Evolutionary conservation across 2,113 vertebrate species (phyloP), one percentile per base, ranked within the genome.

Genomic region (Zapornia atra): DNA sequence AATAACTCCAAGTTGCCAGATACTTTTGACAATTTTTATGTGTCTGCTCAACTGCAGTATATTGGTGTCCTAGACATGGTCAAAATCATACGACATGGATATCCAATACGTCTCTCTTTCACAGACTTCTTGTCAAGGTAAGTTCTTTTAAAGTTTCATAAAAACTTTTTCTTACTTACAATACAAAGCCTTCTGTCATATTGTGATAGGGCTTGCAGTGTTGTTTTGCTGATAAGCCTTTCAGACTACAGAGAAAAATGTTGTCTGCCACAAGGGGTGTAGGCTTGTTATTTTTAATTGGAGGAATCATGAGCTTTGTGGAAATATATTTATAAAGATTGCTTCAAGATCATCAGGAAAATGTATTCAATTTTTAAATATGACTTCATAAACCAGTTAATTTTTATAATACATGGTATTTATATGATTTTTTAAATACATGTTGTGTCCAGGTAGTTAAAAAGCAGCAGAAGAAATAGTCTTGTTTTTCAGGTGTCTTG

Each of bases 51-150:
- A 90, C 98, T 99, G 73, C 99, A 99, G 75, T 99, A 99, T 86
- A 98, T 99, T 13, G 98, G 98, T 51, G 99, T 99, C 59, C 98
- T 99, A 76, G 99, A 99, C 90, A 99, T 99, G 98, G 98, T 99
- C 95, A 99, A 98, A 97, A 97, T 98, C 97, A 98, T 99, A 95
- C 98, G 99, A 21, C 98, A 99, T 5, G 99, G 99, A 31, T 99
- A 98, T 95, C 99, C 99, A 2, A 83, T 99, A 54, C 99, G 99
- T 60, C 98, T 99, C 82, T 97, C 98, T 94, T 99, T 99, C 96
- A 82, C 97, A 5, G 97, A 98, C 78, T 99, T 99, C 97, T 98
- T 99, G 92, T 98, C 97, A 95, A 99, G 99, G 99, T 99, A 97
- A 92, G 85, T 86, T 63, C 11, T 93, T 82, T 46, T 33, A 20